A percentile compares a stretch with the other conserved stretches of the same genome.
Conservation (phyloP, 2,797 vertebrate species). For the Sebastiscus albofasciatus region DNA sequence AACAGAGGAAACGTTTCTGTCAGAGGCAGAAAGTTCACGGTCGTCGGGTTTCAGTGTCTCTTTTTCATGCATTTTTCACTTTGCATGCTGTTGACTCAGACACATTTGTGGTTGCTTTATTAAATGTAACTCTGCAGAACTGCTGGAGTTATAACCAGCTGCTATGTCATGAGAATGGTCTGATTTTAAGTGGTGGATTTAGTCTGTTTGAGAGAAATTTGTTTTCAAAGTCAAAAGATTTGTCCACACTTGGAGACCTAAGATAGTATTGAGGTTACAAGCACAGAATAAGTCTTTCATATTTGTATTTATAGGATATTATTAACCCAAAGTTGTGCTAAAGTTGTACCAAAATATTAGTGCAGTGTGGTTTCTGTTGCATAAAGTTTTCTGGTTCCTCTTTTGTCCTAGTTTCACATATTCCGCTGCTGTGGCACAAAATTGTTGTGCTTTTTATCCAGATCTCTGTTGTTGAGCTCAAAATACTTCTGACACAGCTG, state of each 20-base stretch:
- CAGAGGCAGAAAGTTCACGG: background rate
- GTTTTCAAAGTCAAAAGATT: background rate
- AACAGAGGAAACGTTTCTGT: background rate
- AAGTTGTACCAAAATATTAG: background rate
- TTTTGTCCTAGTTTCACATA: background rate
- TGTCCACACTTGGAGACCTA: background rate
- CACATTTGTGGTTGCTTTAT: background rate
- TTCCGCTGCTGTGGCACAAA: background rate
- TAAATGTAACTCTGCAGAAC: background rate
- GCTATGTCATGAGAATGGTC: background rate
- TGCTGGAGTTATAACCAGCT: slow-evolving; percentile 1
- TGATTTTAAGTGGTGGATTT: background rate
- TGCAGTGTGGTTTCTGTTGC: background rate
- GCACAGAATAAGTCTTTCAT: background rate
- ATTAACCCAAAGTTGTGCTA: background rate
- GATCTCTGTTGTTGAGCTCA: slow-evolving; percentile 8
- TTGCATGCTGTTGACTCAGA: background rate
- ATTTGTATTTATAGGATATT: background rate
- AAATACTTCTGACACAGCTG: slow-evolving; percentile 17
- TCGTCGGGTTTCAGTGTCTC: background rate
- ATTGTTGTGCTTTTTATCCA: background rate
- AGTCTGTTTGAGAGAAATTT: background rate
- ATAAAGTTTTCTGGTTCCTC: background rate
- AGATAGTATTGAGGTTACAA: background rate
- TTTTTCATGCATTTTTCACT: background rate